A percentile compares a stretch with the other conserved stretches of the same genome.
Evolutionary conservation across 2,888 invertebrate genomes (phyloP).

Genomic region (Epicampocera succincta): DNA sequence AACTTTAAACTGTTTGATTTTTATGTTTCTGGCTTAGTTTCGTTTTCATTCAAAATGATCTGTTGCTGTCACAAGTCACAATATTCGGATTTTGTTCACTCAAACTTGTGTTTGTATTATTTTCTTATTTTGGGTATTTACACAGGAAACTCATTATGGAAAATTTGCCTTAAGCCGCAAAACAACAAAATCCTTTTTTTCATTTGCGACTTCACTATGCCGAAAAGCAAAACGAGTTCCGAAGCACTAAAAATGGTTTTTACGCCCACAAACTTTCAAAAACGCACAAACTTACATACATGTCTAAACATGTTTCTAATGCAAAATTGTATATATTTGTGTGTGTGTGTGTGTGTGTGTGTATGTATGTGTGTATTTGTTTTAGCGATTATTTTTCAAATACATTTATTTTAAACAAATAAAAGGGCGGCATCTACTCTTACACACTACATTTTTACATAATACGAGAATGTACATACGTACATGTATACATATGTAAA

Average conservation of each 20-base stretch:
- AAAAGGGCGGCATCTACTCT: too few species aligned
- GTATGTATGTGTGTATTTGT: too few species aligned
- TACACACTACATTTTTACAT: too few species aligned
- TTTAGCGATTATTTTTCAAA: background rate
- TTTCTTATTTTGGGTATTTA: slow-evolving; percentile 73
- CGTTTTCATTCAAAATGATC: too few species aligned
- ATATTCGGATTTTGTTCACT: too few species aligned
- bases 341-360: too few species aligned
- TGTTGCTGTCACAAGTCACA: too few species aligned
- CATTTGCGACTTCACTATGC: background rate
- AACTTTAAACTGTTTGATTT: too few species aligned
- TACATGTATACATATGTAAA: background rate
- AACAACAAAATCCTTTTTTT: slow-evolving; percentile 71
- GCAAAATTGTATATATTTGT: background rate
- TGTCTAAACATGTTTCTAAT: background rate
- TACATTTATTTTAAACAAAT: too few species aligned
- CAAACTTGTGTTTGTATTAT: too few species aligned
- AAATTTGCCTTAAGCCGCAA: slow-evolving; percentile 74
- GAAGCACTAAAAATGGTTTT: slow-evolving; percentile 10
- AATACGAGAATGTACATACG: too few species aligned
- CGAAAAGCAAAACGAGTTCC: slow-evolving; percentile 11
- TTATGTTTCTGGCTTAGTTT: too few species aligned
- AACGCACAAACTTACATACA: background rate
- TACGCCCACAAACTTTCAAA: background rate
- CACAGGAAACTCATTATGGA: slow-evolving; percentile 77